phyloP scores from a whole-genome alignment of 2,888 invertebrate species.

The Plagodis dolabraria region DNA sequence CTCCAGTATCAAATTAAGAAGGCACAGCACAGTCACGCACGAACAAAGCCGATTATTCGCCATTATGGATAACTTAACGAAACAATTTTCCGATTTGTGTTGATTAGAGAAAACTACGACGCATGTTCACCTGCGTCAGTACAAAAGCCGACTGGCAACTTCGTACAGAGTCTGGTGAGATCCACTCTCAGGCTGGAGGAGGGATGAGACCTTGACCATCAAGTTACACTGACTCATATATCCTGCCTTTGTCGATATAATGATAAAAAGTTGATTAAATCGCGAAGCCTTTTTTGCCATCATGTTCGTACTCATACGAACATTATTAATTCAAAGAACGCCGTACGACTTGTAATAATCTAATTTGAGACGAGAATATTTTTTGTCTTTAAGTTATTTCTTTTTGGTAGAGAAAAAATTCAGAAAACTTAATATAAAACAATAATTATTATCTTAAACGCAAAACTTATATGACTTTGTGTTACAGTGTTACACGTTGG shows the following conservation, averaged over 20 bases:
- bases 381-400: too few species aligned
- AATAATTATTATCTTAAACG: too few species aligned
- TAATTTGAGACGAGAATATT: too few species aligned
- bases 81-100: constrained; percentile 11
- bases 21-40: constrained; percentile 57
- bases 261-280: constrained; percentile 20
- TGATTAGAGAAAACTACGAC: constrained; percentile 9
- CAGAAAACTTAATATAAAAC: too few species aligned
- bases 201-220: constrained; percentile 69
- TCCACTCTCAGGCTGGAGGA: constrained; percentile 31
- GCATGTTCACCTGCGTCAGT: constrained; percentile 20
- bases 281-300: constrained; percentile 14
- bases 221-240: constrained; percentile 68
- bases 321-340: too few species aligned
- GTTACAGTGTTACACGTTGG: too few species aligned
- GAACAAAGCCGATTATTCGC: constrained; percentile 45
- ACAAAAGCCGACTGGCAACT: constrained; percentile 15
- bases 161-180: constrained; percentile 8
- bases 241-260: constrained; percentile 36
- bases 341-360: too few species aligned
- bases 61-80: constrained; percentile 41
- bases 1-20: constrained; percentile 59
- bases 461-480: too few species aligned
- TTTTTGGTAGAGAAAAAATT: too few species aligned
- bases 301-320: too few species aligned